These are phyloP conservation scores for Petrocephalus zakoni DNA, from an alignment of 2,113 vertebrate genomes.

Conservation along the genomic window DNA sequence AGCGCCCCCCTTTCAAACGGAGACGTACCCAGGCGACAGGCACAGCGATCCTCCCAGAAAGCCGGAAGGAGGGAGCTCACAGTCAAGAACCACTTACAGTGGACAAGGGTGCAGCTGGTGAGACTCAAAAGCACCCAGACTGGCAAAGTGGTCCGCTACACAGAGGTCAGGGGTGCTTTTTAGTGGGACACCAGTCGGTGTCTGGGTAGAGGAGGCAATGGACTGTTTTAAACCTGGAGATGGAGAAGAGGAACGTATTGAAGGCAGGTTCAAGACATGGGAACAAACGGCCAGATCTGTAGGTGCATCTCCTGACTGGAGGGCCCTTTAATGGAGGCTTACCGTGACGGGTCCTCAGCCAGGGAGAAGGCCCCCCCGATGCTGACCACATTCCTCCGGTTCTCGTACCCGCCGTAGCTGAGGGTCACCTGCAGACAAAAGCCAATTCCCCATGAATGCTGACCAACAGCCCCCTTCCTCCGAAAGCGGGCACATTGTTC, in stretches of 20 bases:
- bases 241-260: neutral
- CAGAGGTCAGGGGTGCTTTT: constrained; percentile 33
- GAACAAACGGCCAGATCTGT: neutral
- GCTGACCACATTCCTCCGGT: constrained; percentile 80
- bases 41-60: neutral
- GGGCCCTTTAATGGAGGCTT: constrained; percentile 12
- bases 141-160: neutral
- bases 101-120: neutral
- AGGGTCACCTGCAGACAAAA: constrained; percentile 78
- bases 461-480: neutral
- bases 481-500: neutral
- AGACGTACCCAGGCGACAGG: neutral
- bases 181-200: constrained; percentile 79
- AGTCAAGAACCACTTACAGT: neutral
- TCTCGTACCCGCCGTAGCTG: constrained; percentile 89
- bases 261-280: neutral
- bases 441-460: neutral
- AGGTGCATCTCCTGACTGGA: neutral
- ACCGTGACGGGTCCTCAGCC: constrained; percentile 87
- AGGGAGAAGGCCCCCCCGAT: constrained; percentile 75
- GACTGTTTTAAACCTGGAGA: constrained; percentile 80
- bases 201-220: constrained; percentile 89
- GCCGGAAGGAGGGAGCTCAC: neutral
- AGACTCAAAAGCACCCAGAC: neutral
- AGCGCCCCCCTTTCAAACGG: neutral